Conservation (phyloP, 2,113 vertebrate species). For the Mesocricetus auratus region DNA sequence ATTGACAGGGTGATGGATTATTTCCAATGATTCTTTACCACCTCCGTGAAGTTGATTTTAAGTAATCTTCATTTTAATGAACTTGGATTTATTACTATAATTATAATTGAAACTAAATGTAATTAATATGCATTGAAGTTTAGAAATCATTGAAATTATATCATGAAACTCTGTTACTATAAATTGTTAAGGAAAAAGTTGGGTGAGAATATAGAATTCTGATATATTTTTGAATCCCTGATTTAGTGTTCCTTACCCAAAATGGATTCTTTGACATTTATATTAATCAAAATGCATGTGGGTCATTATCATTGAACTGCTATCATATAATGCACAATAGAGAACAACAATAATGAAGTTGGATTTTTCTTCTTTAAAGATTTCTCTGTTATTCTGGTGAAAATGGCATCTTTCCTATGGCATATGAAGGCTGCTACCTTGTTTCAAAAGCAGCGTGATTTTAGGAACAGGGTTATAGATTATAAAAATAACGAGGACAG, state of each 20-base stretch:
- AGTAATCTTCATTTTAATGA: neutral
- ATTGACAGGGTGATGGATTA: neutral
- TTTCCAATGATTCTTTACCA: neutral
- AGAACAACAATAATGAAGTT: neutral
- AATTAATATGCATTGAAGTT: constrained; percentile 45
- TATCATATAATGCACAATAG: neutral
- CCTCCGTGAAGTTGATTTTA: constrained; percentile 8
- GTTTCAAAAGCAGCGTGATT: neutral
- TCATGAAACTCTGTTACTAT: constrained; percentile 23
- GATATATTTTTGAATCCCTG: neutral
- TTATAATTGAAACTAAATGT: constrained; percentile 22
- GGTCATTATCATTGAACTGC: neutral
- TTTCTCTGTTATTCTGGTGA: neutral
- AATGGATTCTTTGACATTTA: neutral
- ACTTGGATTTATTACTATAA: constrained; percentile 55
- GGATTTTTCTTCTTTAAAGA: neutral
- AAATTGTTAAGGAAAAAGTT: constrained; percentile 33
- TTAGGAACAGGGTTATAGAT: neutral
- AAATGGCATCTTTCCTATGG: neutral
- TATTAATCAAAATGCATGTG: neutral
- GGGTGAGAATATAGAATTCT: constrained; percentile 1
- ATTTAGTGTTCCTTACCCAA: constrained; percentile 55
- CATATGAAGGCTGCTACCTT: neutral
- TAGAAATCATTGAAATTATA: constrained; percentile 44
- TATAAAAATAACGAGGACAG: neutral